Base-by-base conservation (phyloP, 2,797 vertebrate genomes). In the Eulemur mongoz region DNA sequence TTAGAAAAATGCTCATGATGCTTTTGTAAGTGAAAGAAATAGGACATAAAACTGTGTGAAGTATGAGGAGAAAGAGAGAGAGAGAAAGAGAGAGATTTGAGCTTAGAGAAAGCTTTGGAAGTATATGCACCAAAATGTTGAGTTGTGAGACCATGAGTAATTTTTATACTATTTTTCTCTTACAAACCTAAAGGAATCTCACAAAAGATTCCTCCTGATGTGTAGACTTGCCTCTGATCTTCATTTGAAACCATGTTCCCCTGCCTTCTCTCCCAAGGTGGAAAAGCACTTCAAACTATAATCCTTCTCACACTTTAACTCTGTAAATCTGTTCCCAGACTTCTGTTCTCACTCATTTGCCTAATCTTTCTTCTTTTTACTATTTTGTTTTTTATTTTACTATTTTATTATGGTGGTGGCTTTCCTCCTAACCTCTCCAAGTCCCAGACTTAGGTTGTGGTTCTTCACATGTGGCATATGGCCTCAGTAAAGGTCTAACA, bases 1-100 rank as follows among this genome's bases (percentile, higher is more conserved):
- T 93, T 85, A 80, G n/a, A n/a, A 70, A 93, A 93, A 59, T 86
- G 27, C 59, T 91, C 35, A 32, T 40, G 7, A 75, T 75, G 40
- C 79, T 83, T 93, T 90, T 70, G 25, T 88, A 75, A 90, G 59
- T 78, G 23, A 86, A 81, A 91, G 13, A 81, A 90, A 63, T n/a
- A n/a, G 35, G 30, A 78, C 67, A n/a, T 78, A 94, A 86, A 91
- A 22, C 50, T 80, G 12, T 30, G 30, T 59, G 9, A n/a, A 59
- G 38, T 18, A 6, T 35, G 61, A 35, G 2, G 35, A 40, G n/a
- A 12, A 35, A 48, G 15, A 43, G 32, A 65, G 20, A 9, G 52
- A 54, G 7, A 54, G 23, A 38, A 43, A 43, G 27, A 20, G 12
- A 45, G 27, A 57, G 12, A 10, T 4, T 48, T 86, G 67, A 50